These are phyloP conservation scores for Mya arenaria DNA, from an alignment of 1,140 invertebrate genomes.

Conservation along the genomic window DNA sequence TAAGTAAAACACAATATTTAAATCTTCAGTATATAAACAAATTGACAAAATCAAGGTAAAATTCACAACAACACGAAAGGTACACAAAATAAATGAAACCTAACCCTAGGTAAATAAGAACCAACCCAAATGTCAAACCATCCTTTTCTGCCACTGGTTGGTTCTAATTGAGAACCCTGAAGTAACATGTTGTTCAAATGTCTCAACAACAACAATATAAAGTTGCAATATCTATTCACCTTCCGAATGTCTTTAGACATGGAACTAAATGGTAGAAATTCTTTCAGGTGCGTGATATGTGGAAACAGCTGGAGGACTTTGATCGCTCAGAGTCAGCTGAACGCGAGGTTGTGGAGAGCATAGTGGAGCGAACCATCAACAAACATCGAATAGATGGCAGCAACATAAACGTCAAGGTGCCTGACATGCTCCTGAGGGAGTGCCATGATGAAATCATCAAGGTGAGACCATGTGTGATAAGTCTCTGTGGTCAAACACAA, in stretches of 20 bases:
- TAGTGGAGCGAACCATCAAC: conserved; percentile 65
- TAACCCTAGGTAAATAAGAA: too few species aligned
- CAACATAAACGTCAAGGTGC: conserved; percentile 72
- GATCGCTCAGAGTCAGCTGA: conserved; percentile 56
- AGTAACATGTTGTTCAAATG: neutral
- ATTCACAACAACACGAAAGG: too few species aligned
- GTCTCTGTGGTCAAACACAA: too few species aligned
- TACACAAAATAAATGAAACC: too few species aligned
- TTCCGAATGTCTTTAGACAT: neutral
- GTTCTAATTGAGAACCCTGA: neutral
- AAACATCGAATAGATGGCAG: conserved; percentile 68
- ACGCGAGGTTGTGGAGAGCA: conserved; percentile 71
- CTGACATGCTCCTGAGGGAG: conserved; percentile 73
- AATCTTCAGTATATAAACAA: too few species aligned
- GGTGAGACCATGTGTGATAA: conserved; percentile 67
- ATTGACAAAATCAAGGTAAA: too few species aligned
- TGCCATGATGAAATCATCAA: conserved; percentile 73
- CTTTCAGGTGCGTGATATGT: conserved; percentile 69
- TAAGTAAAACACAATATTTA: too few species aligned
- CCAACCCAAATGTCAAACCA: neutral
- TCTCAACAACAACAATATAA: neutral
- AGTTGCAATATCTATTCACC: neutral
- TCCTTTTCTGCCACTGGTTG: neutral
- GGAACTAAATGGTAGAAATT: neutral
- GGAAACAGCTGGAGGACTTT: conserved; percentile 72